These are phyloP conservation scores for Natrix natrix DNA, from an alignment of 2,797 vertebrate genomes.

Conservation along the genomic window DNA sequence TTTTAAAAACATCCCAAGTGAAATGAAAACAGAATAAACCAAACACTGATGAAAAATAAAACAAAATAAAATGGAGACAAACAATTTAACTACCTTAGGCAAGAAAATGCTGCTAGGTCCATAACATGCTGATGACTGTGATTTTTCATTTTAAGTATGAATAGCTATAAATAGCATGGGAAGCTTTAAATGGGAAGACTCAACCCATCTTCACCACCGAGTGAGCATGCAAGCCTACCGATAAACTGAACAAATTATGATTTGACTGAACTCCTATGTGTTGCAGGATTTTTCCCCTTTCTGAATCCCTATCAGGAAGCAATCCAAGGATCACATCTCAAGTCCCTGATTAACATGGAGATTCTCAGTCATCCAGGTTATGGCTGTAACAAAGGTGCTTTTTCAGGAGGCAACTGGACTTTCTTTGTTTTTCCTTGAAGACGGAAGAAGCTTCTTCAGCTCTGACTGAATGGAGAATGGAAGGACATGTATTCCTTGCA, in stretches of 20 bases:
- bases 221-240: neutral
- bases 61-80: neutral
- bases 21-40: neutral
- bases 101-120: neutral
- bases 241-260: neutral
- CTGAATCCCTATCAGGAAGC: neutral
- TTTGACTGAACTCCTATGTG: neutral
- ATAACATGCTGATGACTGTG: neutral
- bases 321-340: neutral
- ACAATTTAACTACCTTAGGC: neutral
- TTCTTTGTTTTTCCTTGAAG: neutral
- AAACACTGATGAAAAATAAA: neutral
- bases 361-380: neutral
- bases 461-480: neutral
- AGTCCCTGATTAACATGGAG: neutral
- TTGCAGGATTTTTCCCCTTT: neutral
- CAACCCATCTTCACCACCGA: neutral
- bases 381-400: neutral
- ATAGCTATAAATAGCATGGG: neutral
- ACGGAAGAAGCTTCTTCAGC: neutral
- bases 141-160: neutral
- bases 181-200: neutral
- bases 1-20: neutral
- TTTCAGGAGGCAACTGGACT: neutral
- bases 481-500: neutral